phyloP scores from a whole-genome alignment of 2,888 invertebrate species.

The Matsumyia berberina region DNA sequence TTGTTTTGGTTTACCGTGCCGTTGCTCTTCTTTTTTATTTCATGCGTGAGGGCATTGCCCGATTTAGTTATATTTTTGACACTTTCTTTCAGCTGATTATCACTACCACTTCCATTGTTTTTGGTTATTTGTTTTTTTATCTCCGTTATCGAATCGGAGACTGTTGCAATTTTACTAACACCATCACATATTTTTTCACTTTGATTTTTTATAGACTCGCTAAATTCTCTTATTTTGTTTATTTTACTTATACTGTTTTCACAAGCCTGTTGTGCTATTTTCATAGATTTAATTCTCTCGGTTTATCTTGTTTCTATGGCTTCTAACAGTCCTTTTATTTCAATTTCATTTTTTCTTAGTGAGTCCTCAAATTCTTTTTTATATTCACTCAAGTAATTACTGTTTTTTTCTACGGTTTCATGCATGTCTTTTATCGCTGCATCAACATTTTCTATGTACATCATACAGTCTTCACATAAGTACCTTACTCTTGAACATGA shows the following conservation, averaged over 20 bases:
- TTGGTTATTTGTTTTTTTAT: too few relatives aligned
- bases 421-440: not conserved
- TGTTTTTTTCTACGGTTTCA: conserved; percentile 3
- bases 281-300: conserved; percentile 1
- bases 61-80: conserved; percentile 1
- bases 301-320: not conserved
- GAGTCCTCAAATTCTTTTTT: conserved; percentile 21
- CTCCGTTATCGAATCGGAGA: too few relatives aligned
- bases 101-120: too few relatives aligned
- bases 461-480: not conserved
- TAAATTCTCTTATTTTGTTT: not conserved
- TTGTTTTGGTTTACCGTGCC: not conserved
- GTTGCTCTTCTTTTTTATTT: conserved; percentile 2
- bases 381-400: conserved; percentile 13
- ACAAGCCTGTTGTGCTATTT: not conserved
- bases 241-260: conserved; percentile 12
- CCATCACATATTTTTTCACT: not conserved
- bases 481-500: not conserved
- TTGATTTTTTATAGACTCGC: not conserved
- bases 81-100: not conserved
- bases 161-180: too few relatives aligned
- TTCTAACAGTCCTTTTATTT: conserved; percentile 17
- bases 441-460: not conserved
- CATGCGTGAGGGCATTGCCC: not conserved
- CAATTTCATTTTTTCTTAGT: not conserved